These are phyloP conservation scores for Actenoides hombroni DNA, from an alignment of 2,113 vertebrate genomes.

Conservation along the genomic window DNA sequence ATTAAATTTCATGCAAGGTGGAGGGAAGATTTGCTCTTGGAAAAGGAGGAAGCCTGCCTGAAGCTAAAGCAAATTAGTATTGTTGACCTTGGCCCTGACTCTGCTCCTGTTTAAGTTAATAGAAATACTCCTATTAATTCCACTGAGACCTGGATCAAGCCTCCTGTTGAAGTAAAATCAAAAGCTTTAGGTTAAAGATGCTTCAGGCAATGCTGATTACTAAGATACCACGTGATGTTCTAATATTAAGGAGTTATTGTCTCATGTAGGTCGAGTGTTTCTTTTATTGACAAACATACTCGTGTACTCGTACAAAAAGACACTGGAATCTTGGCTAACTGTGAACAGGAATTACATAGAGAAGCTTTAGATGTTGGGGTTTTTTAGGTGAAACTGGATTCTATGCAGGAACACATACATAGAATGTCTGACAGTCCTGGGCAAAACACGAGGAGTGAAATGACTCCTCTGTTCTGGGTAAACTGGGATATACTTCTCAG, in stretches of 20 bases:
- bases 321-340: neutral
- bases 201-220: neutral
- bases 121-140: constrained; percentile 5
- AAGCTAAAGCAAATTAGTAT: constrained; percentile 32
- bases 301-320: neutral
- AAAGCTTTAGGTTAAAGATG: neutral
- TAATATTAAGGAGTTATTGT: neutral
- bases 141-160: neutral
- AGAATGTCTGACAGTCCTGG: neutral
- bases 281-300: neutral
- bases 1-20: neutral
- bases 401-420: neutral
- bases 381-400: neutral
- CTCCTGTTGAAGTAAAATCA: neutral
- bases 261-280: neutral
- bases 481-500: neutral
- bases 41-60: constrained; percentile 10
- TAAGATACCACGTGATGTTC: neutral
- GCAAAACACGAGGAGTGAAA: neutral
- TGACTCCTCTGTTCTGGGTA: neutral
- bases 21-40: neutral
- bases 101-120: neutral
- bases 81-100: constrained; percentile 24
- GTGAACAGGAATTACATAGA: neutral
- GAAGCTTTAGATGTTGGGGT: neutral